These are phyloP conservation scores for Lordiphosa collinella DNA, from an alignment of 1,140 invertebrate genomes.

Conservation along the genomic window DNA sequence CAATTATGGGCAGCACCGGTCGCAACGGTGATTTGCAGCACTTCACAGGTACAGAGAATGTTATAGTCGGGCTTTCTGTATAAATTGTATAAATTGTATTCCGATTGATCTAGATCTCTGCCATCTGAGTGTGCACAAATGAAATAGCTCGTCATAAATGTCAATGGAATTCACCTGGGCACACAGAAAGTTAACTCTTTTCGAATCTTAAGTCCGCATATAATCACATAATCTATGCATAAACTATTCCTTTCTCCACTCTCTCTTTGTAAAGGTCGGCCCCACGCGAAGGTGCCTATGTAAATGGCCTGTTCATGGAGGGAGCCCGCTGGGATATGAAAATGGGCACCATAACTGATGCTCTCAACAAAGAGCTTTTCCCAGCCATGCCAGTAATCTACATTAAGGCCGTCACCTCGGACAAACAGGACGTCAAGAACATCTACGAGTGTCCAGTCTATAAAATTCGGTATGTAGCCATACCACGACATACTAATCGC, in stretches of 20 bases:
- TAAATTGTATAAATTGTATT: no score
- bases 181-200: no score
- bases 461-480: constrained; percentile 86
- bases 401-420: constrained; percentile 91
- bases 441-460: constrained; percentile 97
- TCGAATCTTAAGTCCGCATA: no score
- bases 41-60: no score
- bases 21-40: no score
- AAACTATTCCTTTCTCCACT: neutral
- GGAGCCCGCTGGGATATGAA: constrained; percentile 94
- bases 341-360: constrained; percentile 88
- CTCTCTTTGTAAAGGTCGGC: constrained; percentile 81
- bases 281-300: constrained; percentile 94
- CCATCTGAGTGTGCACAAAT: no score
- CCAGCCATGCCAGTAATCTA: constrained; percentile 95
- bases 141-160: no score
- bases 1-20: no score
- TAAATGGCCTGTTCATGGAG: constrained; percentile 95
- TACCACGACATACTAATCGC: constrained; percentile 42
- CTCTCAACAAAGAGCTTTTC: constrained; percentile 93
- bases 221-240: no score
- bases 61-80: no score
- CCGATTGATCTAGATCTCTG: no score
- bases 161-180: no score
- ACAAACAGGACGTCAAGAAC: constrained; percentile 92